Conservation (phyloP, 2,113 vertebrate genomes). For the Romanogobio albipinnatus region DNA sequence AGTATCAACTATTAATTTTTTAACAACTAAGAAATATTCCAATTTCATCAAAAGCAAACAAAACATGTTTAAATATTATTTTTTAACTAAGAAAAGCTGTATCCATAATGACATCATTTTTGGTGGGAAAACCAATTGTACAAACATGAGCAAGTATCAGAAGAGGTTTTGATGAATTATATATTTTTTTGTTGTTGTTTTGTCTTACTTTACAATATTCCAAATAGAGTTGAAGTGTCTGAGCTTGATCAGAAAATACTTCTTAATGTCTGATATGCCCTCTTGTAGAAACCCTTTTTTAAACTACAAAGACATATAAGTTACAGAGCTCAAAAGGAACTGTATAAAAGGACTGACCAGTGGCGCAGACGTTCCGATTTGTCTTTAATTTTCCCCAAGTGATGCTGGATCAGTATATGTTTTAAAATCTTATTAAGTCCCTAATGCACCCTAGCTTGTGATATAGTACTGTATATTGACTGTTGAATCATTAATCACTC, state of each 20-base stretch:
- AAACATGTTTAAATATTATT: not conserved
- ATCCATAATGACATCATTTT: not conserved
- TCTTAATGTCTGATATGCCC: not conserved
- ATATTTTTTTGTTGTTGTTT: not conserved
- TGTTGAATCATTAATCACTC: conserved; percentile 53
- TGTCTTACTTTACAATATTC: not conserved
- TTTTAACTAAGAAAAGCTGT: not conserved
- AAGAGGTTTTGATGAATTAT: not conserved
- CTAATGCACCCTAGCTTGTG: conserved; percentile 25
- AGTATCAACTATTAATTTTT: too few relatives aligned
- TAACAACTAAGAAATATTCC: too few relatives aligned
- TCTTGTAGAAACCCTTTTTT: not conserved
- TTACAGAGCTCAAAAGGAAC: not conserved
- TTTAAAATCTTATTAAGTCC: conserved; percentile 38
- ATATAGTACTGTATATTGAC: conserved; percentile 44
- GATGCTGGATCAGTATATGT: conserved; percentile 17
- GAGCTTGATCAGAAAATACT: not conserved
- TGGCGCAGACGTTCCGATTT: conserved; percentile 8
- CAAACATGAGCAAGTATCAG: not conserved
- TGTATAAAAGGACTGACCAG: not conserved
- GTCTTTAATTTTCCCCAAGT: not conserved
- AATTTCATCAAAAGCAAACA: not conserved
- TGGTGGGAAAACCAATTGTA: not conserved
- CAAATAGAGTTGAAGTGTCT: not conserved
- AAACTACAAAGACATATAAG: not conserved